These are phyloP conservation scores for Rhingia campestris DNA, from an alignment of 2,888 invertebrate species.

Conservation along the genomic window DNA sequence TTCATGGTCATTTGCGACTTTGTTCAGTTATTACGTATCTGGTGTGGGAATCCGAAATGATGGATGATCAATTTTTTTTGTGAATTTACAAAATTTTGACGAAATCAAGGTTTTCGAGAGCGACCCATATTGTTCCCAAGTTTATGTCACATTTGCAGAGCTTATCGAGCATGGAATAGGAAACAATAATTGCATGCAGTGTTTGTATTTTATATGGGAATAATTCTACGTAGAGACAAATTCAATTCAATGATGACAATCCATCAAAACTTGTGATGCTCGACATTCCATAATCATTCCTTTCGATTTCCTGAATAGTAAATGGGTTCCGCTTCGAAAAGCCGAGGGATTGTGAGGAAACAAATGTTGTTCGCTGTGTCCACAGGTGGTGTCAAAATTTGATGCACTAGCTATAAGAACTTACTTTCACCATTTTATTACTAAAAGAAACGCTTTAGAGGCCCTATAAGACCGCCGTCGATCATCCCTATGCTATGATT, in stretches of 20 bases:
- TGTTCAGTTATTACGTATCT: not conserved
- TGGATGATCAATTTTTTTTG: too few relatives aligned
- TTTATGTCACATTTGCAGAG: too few relatives aligned
- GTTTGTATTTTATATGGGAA: not conserved
- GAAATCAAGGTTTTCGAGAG: too few relatives aligned
- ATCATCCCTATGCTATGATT: too few relatives aligned
- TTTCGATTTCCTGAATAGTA: constrained; percentile 25
- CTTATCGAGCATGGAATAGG: too few relatives aligned
- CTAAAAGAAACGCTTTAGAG: too few relatives aligned
- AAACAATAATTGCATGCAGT: not conserved
- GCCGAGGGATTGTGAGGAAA: not conserved
- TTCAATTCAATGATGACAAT: constrained; percentile 16
- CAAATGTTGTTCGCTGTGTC: not conserved
- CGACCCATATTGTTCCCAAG: too few relatives aligned
- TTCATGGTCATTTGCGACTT: constrained; percentile 10
- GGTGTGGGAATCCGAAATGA: too few relatives aligned
- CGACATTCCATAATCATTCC: not conserved
- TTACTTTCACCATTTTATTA: too few relatives aligned
- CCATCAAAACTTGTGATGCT: constrained; percentile 11
- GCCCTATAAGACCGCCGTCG: too few relatives aligned
- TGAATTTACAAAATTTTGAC: too few relatives aligned
- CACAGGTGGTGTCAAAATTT: not conserved
- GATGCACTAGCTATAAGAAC: not conserved
- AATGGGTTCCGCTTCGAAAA: constrained; percentile 25
- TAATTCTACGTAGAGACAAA: constrained; percentile 12